Percentiles rank a stretch among this genome's conserved stretches.
These are phyloP conservation scores for Pseudochirops cupreus DNA, from an alignment of 2,797 vertebrate genomes.

Conservation along the genomic window DNA sequence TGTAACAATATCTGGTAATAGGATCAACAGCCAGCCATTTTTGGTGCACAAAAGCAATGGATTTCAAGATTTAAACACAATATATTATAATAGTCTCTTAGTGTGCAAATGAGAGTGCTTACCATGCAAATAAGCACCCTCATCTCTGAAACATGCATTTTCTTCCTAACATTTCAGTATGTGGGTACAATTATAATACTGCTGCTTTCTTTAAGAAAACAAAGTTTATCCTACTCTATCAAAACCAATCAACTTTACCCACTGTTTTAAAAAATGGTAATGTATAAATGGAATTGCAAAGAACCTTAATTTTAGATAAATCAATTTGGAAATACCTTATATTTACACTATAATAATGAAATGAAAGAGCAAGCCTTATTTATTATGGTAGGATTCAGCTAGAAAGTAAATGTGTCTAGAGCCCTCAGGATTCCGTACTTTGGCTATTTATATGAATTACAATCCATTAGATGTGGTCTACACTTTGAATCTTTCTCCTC, in stretches of 20 bases:
- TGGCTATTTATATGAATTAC: background rate
- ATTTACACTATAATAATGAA: background rate
- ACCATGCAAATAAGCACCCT: background rate
- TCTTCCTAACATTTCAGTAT: background rate
- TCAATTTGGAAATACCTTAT: background rate
- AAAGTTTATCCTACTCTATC: background rate
- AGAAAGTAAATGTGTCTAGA: constrained; percentile 32
- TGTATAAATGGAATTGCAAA: constrained; percentile 57
- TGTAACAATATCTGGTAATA: background rate
- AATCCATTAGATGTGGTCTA: background rate
- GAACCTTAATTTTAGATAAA: constrained; percentile 35
- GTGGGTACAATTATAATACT: background rate
- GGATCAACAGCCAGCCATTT: background rate
- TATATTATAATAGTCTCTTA: background rate
- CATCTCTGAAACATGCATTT: background rate
- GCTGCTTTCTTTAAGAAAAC: background rate
- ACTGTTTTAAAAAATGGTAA: background rate
- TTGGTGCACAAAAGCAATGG: background rate
- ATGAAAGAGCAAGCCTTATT: background rate
- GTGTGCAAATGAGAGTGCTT: background rate
- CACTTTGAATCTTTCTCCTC: background rate
- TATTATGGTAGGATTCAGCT: background rate
- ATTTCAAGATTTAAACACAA: background rate
- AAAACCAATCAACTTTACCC: background rate
- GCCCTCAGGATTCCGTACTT: background rate